Evolutionary conservation across 1,140 invertebrate genomes (phyloP).

Genomic region (Lepidurus couesii): DNA sequence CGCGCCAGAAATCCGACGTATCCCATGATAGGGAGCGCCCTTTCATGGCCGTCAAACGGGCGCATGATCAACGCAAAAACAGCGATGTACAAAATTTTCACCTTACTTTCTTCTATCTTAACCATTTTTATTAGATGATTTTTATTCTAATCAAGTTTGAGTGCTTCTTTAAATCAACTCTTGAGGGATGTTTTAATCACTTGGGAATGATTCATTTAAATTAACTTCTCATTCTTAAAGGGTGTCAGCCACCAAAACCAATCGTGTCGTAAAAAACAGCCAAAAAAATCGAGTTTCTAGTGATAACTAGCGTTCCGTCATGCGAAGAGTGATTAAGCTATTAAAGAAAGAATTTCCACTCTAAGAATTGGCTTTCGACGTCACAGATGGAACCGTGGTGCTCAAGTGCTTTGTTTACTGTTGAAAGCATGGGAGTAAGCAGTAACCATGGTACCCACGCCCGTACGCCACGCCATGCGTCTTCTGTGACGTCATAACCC

Average conservation of each 20-base stretch:
- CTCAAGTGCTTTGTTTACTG: too few relatives aligned
- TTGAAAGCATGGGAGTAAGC: too few relatives aligned
- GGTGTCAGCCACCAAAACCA: not conserved
- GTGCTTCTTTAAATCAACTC: not conserved
- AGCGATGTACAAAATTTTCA: not conserved
- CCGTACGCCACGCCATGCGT: not conserved
- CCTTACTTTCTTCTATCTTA: not conserved
- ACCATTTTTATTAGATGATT: not conserved
- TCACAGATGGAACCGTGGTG: too few relatives aligned
- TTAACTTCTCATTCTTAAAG: not conserved
- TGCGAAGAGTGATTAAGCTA: too few relatives aligned
- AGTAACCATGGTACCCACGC: too few relatives aligned
- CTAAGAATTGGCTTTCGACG: too few relatives aligned
- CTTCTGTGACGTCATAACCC: not conserved
- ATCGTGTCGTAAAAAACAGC: not conserved
- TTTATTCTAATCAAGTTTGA: not conserved
- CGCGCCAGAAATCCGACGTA: conserved; percentile 47
- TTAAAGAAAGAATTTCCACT: too few relatives aligned
- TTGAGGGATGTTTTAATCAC: not conserved
- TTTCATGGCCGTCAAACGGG: conserved; percentile 57
- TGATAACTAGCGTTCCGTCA: too few relatives aligned
- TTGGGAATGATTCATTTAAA: not conserved
- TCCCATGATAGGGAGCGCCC: conserved; percentile 54
- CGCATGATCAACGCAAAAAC: conserved; percentile 50
- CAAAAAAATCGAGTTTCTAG: too few relatives aligned